Evolutionary conservation across 2,113 vertebrate species (phyloP).

Genomic region (Alouatta palliata): DNA sequence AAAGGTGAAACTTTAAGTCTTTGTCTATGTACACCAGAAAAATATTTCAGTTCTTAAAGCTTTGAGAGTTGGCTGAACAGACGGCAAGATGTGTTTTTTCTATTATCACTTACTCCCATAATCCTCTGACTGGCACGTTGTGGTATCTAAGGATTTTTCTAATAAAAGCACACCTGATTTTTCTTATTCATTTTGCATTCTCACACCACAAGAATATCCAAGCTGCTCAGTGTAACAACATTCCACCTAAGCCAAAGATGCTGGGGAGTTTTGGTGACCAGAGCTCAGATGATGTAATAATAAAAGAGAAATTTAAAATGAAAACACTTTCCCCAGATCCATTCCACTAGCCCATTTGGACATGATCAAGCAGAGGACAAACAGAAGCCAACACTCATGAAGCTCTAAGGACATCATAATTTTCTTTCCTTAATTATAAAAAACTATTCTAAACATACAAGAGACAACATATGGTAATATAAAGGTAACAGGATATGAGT

Average conservation of each 20-base stretch:
- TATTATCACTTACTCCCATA: background rate
- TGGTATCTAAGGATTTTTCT: background rate
- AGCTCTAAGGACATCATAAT: background rate
- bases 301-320: slow-evolving; percentile 8
- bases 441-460: slow-evolving; percentile 9
- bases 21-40: background rate
- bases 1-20: background rate
- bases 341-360: background rate
- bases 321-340: background rate
- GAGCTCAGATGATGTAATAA: background rate
- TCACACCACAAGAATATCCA: background rate
- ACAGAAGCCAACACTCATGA: background rate
- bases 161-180: background rate
- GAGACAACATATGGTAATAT: background rate
- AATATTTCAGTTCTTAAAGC: background rate
- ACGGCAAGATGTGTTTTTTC: background rate
- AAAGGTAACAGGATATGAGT: background rate
- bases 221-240: background rate
- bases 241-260: background rate
- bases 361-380: background rate
- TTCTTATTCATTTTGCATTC: slow-evolving; percentile 19
- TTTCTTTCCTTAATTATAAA: background rate
- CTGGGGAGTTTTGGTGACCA: background rate
- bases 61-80: background rate
- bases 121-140: background rate